These are phyloP conservation scores for Anoura caudifer DNA, from an alignment of 2,113 vertebrate species.

Conservation along the genomic window DNA sequence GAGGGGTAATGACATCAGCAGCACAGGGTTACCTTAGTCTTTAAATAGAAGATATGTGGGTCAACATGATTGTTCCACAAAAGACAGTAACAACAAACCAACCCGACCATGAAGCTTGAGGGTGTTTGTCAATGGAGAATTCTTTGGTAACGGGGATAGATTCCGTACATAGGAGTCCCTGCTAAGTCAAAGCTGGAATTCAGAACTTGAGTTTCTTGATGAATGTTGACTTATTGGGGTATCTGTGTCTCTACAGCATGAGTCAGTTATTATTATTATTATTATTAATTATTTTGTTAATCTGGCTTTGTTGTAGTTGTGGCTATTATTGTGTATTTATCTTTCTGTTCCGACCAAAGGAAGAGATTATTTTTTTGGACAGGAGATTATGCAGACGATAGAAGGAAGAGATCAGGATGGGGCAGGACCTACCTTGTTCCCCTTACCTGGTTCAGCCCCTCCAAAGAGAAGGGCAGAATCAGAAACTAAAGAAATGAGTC, in stretches of 20 bases:
- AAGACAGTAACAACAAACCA: background rate
- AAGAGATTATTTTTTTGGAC: background rate
- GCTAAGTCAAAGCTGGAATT: background rate
- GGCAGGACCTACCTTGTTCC: background rate
- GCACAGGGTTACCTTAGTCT: background rate
- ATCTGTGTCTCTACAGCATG: background rate
- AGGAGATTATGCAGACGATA: background rate
- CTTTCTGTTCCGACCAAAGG: background rate
- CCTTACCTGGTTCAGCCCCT: background rate
- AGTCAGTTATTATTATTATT: background rate
- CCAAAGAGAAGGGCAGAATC: background rate
- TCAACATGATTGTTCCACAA: background rate
- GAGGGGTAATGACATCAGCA: background rate
- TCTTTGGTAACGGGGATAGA: background rate
- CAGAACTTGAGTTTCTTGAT: background rate
- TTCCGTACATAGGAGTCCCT: background rate
- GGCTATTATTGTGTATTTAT: background rate
- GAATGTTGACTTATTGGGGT: background rate
- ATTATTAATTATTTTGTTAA: background rate
- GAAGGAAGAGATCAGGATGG: background rate
- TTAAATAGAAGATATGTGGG: background rate
- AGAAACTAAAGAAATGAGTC: background rate
- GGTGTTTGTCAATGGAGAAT: background rate
- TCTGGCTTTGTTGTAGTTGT: background rate
- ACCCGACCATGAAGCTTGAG: background rate